Evolutionary conservation across 2,113 vertebrate genomes (phyloP).

Genomic region (Vidua chalybeata): DNA sequence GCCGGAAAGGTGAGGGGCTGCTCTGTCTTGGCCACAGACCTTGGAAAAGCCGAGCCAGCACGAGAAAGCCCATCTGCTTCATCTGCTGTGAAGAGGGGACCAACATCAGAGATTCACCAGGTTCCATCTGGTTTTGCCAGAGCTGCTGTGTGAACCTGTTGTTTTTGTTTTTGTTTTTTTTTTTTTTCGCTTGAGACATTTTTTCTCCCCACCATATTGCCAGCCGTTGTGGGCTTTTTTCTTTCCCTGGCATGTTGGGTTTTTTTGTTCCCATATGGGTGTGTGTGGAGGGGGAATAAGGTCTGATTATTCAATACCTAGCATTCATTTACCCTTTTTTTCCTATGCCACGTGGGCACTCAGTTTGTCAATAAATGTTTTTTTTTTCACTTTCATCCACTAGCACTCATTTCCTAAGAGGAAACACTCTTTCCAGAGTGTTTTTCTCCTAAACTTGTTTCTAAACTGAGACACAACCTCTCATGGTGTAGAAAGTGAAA

Average conservation of each 20-base stretch:
- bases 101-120: background rate
- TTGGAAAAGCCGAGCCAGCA: fast-evolving
- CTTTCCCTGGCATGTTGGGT: background rate
- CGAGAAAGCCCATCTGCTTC: background rate
- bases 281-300: fast-evolving
- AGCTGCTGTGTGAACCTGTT: too few species aligned
- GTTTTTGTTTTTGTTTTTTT: fast-evolving
- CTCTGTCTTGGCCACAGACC: background rate
- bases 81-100: background rate
- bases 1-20: fast-evolving
- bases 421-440: background rate
- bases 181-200: background rate
- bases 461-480: fast-evolving
- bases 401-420: background rate
- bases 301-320: background rate
- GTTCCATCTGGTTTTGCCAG: background rate
- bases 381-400: background rate
- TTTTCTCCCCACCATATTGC: background rate
- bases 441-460: background rate
- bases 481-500: background rate
- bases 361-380: fast-evolving
- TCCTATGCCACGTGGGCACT: fast-evolving
- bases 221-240: fast-evolving
- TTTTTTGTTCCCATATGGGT: fast-evolving
- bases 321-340: background rate